phyloP scores from a whole-genome alignment of 2,888 invertebrate genomes.

The Brachyopa scutellaris region DNA sequence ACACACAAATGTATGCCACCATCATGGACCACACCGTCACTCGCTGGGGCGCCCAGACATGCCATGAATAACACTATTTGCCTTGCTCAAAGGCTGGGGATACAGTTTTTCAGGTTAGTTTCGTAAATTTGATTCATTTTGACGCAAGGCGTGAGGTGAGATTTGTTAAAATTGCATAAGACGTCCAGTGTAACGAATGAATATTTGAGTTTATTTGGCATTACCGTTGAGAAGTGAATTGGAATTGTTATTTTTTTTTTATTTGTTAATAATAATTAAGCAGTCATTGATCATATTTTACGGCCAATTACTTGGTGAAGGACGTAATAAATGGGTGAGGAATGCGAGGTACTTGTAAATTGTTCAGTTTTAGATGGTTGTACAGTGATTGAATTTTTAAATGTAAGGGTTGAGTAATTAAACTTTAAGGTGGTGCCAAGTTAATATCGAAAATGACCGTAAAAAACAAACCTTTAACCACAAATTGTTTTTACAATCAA shows the following conservation, averaged over 20 bases:
- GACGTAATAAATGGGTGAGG: too few relatives aligned
- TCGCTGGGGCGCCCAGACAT: constrained; percentile 19
- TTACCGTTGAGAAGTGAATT: neutral
- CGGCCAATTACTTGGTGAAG: neutral
- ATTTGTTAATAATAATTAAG: neutral
- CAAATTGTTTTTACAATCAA: too few relatives aligned
- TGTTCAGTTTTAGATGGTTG: too few relatives aligned
- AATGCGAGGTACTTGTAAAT: too few relatives aligned
- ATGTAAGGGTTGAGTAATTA: too few relatives aligned
- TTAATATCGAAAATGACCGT: too few relatives aligned
- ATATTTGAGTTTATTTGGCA: constrained; percentile 1
- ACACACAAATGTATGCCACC: constrained; percentile 14
- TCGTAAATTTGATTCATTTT: constrained; percentile 19
- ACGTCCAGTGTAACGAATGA: constrained; percentile 26
- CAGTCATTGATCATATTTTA: neutral
- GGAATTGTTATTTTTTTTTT: neutral
- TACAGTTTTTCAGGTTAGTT: neutral
- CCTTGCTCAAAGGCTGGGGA: too few relatives aligned
- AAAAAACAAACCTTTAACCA: too few relatives aligned
- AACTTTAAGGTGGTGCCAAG: too few relatives aligned
- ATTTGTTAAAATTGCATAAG: constrained; percentile 32
- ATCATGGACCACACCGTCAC: constrained; percentile 33
- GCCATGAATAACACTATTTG: too few relatives aligned
- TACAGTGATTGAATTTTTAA: too few relatives aligned
- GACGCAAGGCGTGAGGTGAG: constrained; percentile 43